These are phyloP conservation scores for Zoanthus solanderi DNA, from an alignment of 92 coral and sea anemone species.

Conservation along the genomic window DNA sequence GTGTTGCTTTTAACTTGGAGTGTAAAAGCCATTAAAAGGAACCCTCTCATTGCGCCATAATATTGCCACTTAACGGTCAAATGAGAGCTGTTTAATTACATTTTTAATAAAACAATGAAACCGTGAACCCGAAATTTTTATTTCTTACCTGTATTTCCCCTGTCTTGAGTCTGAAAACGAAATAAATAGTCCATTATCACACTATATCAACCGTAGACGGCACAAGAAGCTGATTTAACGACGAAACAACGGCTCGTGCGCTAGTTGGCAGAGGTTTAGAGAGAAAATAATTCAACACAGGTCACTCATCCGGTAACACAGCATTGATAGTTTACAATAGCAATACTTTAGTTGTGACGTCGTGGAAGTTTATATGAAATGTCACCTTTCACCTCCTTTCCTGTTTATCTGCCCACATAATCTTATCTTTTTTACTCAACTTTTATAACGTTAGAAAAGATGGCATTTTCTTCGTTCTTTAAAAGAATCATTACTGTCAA, in stretches of 20 bases:
- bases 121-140: background rate
- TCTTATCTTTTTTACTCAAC: background rate
- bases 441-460: background rate
- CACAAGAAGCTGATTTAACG: background rate
- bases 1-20: background rate
- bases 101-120: background rate
- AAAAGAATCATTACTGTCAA: background rate
- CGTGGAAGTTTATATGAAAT: background rate
- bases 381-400: background rate
- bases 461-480: background rate
- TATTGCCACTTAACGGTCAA: background rate
- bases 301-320: background rate
- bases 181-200: conserved; percentile 29
- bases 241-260: background rate
- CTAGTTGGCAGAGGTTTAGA: background rate
- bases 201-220: background rate
- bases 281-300: background rate
- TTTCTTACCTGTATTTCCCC: conserved; percentile 59
- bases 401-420: background rate
- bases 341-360: conserved; percentile 22
- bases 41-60: background rate
- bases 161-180: conserved; percentile 59
- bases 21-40: background rate
- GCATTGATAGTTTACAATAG: background rate
- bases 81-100: background rate